Evolutionary conservation across 1,140 invertebrate species (phyloP), one percentile per base, ranked within the genome.

Genomic region (Drosophila novamexicana): DNA sequence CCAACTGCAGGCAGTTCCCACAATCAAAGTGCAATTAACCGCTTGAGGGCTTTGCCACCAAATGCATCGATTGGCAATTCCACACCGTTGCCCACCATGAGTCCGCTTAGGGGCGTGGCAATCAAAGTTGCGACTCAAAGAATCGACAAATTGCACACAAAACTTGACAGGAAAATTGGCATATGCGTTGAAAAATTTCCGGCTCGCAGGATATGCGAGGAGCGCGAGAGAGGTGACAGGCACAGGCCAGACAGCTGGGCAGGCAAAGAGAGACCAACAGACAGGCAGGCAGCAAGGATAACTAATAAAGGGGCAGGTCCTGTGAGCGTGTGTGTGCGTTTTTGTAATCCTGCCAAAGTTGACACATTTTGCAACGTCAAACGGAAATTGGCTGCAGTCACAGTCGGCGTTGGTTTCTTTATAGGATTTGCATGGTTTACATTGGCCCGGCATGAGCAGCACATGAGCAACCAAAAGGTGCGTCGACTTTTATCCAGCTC

Each of bases 171-270:
- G 70, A 73, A 85, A 85, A 85, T 85, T 85, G 82, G 79, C 78
- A 85, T 82, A 86, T 81, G 82, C 82, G 82, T 83, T 85, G 75
- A 81, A 81, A 85, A 82, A 82, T 81, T 78, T 75, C 69, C 74
- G 66, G 74, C 49, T 71, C 58, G 69, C 53, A 68, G 63, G 50
- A 39, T 63, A 59, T 36, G 66, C 65, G 40, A 58, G 45, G 14
- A 47, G n/a, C 36, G 7, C 22, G 10, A 37, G 39, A 6, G 14
- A 36, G 50, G 22, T 29, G 36, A 40, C 53, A 16, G 63, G 1
- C 16, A 34, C n/a, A 56, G 49, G 54, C n/a, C 49, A 14, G 49
- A 52, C 49, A 69, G 47, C 8, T 6, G 1, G 37, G 10, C 10
- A 14, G 18, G 4, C 40, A 1, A 29, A 2, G 9, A 37, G 42